phyloP scores from a whole-genome alignment of 1,140 invertebrate species.

The Phymastichus coffea region DNA sequence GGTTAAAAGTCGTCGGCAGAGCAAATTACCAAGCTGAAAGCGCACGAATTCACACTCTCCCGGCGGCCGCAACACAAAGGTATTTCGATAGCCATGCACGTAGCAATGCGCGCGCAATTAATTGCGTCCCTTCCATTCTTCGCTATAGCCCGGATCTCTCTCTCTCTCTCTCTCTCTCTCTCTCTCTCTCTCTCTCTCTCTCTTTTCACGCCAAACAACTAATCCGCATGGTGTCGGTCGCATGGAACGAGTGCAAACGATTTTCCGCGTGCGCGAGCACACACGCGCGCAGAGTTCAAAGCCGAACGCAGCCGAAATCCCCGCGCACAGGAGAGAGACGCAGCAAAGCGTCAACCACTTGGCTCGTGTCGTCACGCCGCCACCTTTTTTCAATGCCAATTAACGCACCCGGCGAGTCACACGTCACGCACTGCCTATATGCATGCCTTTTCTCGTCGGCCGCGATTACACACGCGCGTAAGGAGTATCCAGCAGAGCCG shows the following conservation, averaged over 20 bases:
- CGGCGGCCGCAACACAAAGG: too few relatives aligned
- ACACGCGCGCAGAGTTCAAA: too few relatives aligned
- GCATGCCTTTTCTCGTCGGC: slow-evolving; percentile 10
- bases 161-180: neutral
- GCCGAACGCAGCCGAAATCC: too few relatives aligned
- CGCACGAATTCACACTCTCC: too few relatives aligned
- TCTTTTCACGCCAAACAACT: neutral
- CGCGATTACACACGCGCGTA: slow-evolving; percentile 29
- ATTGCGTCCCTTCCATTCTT: slow-evolving; percentile 54
- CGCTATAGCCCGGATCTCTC: slow-evolving; percentile 21
- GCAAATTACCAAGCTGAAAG: too few relatives aligned
- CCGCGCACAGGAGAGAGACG: too few relatives aligned
- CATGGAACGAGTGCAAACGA: too few relatives aligned
- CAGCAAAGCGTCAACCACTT: slow-evolving; percentile 35
- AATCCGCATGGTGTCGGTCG: too few relatives aligned
- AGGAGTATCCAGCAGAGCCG: too few relatives aligned
- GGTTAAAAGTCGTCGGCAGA: too few relatives aligned
- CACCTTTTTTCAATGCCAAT: slow-evolving; percentile 56
- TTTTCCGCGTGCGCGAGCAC: too few relatives aligned
- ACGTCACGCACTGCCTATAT: neutral
- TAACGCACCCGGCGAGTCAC: slow-evolving; percentile 35
- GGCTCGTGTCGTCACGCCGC: slow-evolving; percentile 42
- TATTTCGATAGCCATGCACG: slow-evolving; percentile 46
- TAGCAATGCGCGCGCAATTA: too few relatives aligned
- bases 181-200: neutral